phyloP scores from a whole-genome alignment of 2,888 invertebrate species.

The Amblyjoppa proteus region DNA sequence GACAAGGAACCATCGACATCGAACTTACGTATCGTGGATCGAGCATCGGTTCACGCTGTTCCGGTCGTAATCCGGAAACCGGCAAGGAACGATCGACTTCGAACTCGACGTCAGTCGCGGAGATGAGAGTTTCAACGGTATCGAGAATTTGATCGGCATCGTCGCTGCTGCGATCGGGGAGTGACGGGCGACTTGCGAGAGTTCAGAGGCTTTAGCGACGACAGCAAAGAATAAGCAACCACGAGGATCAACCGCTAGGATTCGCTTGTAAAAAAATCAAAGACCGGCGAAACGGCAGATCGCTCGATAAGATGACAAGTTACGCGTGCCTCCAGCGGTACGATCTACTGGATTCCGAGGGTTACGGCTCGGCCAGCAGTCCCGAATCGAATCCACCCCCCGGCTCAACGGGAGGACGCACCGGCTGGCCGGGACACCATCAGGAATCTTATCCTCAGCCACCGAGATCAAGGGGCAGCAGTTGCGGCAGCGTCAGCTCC shows the following conservation, averaged over 20 bases:
- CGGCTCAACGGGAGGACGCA: constrained; percentile 69
- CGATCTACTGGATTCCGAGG: constrained; percentile 81
- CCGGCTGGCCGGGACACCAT: constrained; percentile 62
- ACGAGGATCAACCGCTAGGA: not conserved
- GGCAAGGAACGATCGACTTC: too few species aligned
- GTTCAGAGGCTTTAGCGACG: not conserved
- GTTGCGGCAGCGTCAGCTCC: constrained; percentile 81
- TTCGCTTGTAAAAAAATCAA: not conserved
- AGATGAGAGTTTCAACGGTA: not conserved
- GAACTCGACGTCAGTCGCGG: not conserved
- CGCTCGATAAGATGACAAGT: constrained; percentile 68
- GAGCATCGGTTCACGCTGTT: not conserved
- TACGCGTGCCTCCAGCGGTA: constrained; percentile 77
- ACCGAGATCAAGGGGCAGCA: constrained; percentile 80
- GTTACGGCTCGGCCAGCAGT: constrained; percentile 82
- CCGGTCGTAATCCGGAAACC: too few species aligned
- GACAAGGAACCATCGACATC: too few species aligned
- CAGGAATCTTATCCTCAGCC: constrained; percentile 80
- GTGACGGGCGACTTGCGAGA: not conserved
- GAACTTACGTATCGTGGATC: not conserved
- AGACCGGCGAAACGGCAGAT: not conserved
- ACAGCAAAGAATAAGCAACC: not conserved
- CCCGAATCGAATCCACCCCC: constrained; percentile 80
- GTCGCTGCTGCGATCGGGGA: not conserved
- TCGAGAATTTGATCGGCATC: not conserved